phyloP scores from a whole-genome alignment of 1,140 invertebrate genomes.

The Hydropsyche tenuis region DNA sequence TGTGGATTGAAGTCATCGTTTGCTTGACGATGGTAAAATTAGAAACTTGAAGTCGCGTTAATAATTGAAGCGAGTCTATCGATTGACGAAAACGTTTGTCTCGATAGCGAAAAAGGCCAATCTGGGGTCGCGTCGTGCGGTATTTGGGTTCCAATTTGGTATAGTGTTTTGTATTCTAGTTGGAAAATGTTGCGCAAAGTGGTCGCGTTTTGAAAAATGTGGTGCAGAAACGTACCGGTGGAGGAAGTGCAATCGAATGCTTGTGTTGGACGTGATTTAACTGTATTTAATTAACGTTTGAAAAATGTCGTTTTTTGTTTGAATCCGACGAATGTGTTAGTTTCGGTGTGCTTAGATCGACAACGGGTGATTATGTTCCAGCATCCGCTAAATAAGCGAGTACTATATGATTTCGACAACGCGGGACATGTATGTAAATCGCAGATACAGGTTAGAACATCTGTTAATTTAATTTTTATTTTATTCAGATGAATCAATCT shows the following conservation, averaged over 20 bases:
- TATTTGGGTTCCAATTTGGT: too few species aligned
- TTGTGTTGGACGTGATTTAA: not conserved
- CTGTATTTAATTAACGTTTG: not conserved
- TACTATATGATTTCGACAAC: not conserved
- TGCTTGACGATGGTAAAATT: too few species aligned
- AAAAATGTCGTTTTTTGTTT: not conserved
- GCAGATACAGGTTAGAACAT: slow-evolving; percentile 33
- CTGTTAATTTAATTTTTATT: too few species aligned
- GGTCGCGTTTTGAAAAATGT: too few species aligned
- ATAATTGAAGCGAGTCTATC: slow-evolving; percentile 12
- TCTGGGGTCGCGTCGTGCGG: too few species aligned
- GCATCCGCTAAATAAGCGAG: not conserved
- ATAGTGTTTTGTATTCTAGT: too few species aligned
- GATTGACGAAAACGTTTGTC: slow-evolving; percentile 8
- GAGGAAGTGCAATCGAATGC: not conserved
- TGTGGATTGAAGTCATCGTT: too few species aligned
- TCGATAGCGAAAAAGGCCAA: too few species aligned
- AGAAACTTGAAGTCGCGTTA: not conserved
- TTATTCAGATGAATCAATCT: too few species aligned
- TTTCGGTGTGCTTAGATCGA: slow-evolving; percentile 29
- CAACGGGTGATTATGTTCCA: slow-evolving; percentile 31
- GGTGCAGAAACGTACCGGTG: too few species aligned
- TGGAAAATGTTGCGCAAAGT: too few species aligned
- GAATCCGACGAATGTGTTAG: slow-evolving; percentile 8
- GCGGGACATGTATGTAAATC: slow-evolving; percentile 29